Base-by-base conservation (phyloP, 2,888 invertebrate species). In the Camponotus fellah region DNA sequence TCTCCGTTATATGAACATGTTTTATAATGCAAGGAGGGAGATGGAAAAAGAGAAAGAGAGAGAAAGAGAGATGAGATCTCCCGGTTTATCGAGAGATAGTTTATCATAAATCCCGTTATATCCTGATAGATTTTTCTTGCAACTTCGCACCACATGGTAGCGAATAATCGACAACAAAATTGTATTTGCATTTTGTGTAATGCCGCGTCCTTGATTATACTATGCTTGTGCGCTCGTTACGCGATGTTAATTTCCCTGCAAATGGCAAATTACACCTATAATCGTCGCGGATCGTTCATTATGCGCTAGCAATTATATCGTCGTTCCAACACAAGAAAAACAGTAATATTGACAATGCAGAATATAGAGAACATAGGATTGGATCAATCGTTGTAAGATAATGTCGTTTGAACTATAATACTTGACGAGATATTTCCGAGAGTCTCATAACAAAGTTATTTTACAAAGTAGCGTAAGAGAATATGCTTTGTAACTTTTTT, bases 101-200 rank as follows among this genome's bases (percentile, higher is more conserved):
- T 71, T 37, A 62, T 71, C 60, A 56, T 71, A 46, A n/a, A 53
- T 21, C 75, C 37, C 71, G 46, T 80, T 71, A 60, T 34, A 80
- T 80, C 79, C 71, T 80, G 79, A 80, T 71, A 49, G 77, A 66
- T 80, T 71, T 71, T 60, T 80, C 32, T 46, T 64, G 8, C 26
- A 46, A 60, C 34, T 12, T 46, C 46, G 17, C 32, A 26, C 69
- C 58, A 14, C 77, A 21, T 26, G 46, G 32, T 53, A n/a, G 26
- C n/a, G 49, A 65, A 34, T 40, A 43, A 68, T 69, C 60, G 37
- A 60, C 79, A 69, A 71, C 60, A 71, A 80, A 80, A 80, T 80
- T n/a, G 9, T 69, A 80, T 80, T 80, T 80, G 60, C 79, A 71
- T 80, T 71, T 71, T 49, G 79, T 71, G 79, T 49, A 79, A 79